Evolutionary conservation across 2,888 invertebrate species (phyloP).

Genomic region (Aphidius colemani): DNA sequence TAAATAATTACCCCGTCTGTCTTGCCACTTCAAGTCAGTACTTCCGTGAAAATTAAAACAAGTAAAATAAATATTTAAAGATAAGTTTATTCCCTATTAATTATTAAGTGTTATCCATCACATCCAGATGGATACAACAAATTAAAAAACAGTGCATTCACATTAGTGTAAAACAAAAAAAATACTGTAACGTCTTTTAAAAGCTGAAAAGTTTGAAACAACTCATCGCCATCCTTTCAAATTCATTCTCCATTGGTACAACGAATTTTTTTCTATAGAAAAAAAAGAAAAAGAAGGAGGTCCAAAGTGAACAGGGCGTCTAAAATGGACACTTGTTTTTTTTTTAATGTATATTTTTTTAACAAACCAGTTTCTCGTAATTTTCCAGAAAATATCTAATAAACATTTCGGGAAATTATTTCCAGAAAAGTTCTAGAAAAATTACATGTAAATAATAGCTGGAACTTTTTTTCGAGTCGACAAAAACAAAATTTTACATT

Average conservation of each 20-base stretch:
- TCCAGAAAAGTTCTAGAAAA: no score
- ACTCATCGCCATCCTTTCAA: constrained; percentile 32
- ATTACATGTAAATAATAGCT: no score
- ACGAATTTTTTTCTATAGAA: constrained; percentile 33
- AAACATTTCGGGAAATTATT: no score
- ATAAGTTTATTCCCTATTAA: constrained; percentile 13
- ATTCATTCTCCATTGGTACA: constrained; percentile 35
- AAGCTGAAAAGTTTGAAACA: constrained; percentile 9
- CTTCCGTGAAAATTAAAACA: constrained; percentile 16
- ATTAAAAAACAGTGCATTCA: neutral
- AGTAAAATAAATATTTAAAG: constrained; percentile 5
- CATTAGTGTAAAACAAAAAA: constrained; percentile 12
- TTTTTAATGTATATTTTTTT: no score
- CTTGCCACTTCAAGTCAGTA: constrained; percentile 18
- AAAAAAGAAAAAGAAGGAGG: constrained; percentile 2
- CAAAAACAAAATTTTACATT: no score
- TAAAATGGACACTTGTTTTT: no score
- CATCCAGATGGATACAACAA: neutral
- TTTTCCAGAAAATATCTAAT: no score
- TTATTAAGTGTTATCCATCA: neutral
- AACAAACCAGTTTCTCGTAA: no score
- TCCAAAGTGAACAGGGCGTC: no score
- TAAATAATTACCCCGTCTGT: neutral
- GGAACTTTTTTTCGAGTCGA: no score
- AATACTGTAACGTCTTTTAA: constrained; percentile 7